A percentile compares a stretch with the other conserved stretches of the same genome.
Conservation (phyloP, 2,113 vertebrate species). For the Sylvia atricapilla region DNA sequence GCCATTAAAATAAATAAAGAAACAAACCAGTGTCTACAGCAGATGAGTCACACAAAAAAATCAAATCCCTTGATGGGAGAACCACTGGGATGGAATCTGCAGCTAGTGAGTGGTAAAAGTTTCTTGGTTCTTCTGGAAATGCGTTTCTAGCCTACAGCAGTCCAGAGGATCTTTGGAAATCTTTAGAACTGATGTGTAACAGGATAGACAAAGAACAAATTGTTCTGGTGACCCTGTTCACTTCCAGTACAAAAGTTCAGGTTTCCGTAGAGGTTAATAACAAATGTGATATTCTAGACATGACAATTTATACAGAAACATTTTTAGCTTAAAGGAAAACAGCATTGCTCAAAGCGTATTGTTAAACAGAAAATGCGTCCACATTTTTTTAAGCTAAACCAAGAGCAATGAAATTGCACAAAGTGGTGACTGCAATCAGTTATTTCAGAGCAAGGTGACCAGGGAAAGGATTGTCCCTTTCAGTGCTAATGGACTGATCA, state of each 20-base stretch:
- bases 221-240: not conserved
- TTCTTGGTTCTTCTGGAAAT: not conserved
- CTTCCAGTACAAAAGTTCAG: not conserved
- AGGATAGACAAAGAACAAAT: not conserved
- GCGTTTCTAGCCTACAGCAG: not conserved
- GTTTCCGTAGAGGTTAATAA: not conserved
- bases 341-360: not conserved
- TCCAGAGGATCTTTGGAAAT: not conserved
- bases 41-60: not conserved
- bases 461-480: not conserved
- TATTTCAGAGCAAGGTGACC: not conserved
- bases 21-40: not conserved
- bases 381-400: not conserved
- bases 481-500: not conserved
- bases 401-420: not conserved
- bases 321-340: not conserved
- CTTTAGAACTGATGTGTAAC: not conserved
- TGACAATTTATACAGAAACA: not conserved
- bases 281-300: not conserved
- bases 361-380: not conserved
- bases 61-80: not conserved
- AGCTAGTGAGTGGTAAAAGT: not conserved
- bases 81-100: not conserved
- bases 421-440: not conserved
- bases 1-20: not conserved